Conservation (phyloP, 2,797 vertebrate genomes). For the Pterois miles region DNA sequence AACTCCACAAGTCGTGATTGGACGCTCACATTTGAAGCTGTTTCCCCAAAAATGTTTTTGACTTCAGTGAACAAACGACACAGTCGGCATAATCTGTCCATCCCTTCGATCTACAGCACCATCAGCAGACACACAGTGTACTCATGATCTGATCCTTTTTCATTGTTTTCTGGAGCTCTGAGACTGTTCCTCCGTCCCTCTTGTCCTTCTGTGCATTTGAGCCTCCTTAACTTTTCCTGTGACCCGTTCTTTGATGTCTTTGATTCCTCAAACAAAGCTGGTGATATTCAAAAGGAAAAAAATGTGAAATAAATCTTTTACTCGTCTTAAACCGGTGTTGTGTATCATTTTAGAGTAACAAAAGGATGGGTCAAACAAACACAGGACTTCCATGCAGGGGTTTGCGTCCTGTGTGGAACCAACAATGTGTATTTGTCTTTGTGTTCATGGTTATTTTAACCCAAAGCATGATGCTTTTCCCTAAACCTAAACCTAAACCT, state of each 20-base stretch:
- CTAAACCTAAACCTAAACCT: too few species aligned
- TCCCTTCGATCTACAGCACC: neutral
- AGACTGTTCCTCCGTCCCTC: conserved; percentile 1
- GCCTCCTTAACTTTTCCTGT: conserved; percentile 48
- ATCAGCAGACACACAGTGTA: conserved; percentile 3
- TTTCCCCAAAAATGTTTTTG: too few species aligned
- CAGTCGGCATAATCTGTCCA: neutral
- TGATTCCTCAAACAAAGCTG: conserved; percentile 67
- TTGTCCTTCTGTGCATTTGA: conserved; percentile 32
- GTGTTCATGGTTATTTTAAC: too few species aligned
- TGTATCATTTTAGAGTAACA: conserved; percentile 20
- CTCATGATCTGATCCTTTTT: neutral
- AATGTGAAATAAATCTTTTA: conserved; percentile 79
- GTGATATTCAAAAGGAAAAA: conserved; percentile 70
- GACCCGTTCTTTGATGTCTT: conserved; percentile 67
- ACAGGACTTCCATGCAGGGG: too few species aligned
- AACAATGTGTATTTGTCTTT: too few species aligned
- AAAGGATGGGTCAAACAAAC: too few species aligned
- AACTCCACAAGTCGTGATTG: neutral
- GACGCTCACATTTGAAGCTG: neutral
- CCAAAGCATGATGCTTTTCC: too few species aligned
- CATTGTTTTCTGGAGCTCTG: neutral
- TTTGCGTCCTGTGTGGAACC: too few species aligned
- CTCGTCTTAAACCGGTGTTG: conserved; percentile 31
- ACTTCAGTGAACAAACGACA: conserved; percentile 20